Percentiles rank a stretch among this genome's conserved stretches.
These are phyloP conservation scores for Danio tinwini DNA, from an alignment of 2,797 vertebrate species.

Conservation along the genomic window DNA sequence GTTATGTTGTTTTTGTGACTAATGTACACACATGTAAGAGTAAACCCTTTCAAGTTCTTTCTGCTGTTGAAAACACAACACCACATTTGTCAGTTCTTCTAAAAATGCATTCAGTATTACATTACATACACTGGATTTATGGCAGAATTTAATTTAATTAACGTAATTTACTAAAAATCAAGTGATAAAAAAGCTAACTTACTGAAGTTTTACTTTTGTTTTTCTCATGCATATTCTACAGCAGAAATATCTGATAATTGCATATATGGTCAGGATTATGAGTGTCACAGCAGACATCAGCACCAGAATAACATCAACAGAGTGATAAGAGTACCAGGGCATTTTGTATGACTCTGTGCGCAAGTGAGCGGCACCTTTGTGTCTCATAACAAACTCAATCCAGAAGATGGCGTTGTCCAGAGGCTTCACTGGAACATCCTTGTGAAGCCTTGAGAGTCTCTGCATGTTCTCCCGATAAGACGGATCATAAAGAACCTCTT, in stretches of 20 bases:
- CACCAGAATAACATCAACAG: slow-evolving; percentile 38
- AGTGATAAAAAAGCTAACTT: neutral
- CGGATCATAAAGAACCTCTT: slow-evolving; percentile 44
- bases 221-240: neutral
- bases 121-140: too few relatives aligned
- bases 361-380: slow-evolving; percentile 52
- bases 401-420: slow-evolving; percentile 53
- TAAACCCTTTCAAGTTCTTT: too few relatives aligned
- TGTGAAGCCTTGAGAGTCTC: slow-evolving; percentile 53
- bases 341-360: slow-evolving; percentile 50
- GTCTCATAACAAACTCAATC: slow-evolving; percentile 57
- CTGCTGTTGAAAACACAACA: too few relatives aligned
- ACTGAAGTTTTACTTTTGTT: slow-evolving; percentile 11
- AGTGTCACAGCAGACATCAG: slow-evolving; percentile 21
- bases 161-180: too few relatives aligned
- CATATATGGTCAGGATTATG: neutral
- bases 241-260: slow-evolving; percentile 11
- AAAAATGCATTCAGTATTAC: too few relatives aligned
- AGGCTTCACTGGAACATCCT: slow-evolving; percentile 50
- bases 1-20: too few relatives aligned
- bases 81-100: too few relatives aligned
- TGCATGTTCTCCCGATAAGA: slow-evolving; percentile 48
- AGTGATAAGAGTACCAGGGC: slow-evolving; percentile 50
- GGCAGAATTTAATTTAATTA: too few relatives aligned
- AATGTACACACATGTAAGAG: too few relatives aligned